phyloP scores from a whole-genome alignment of 2,113 vertebrate genomes.

The Rousettus leschenaultii region DNA sequence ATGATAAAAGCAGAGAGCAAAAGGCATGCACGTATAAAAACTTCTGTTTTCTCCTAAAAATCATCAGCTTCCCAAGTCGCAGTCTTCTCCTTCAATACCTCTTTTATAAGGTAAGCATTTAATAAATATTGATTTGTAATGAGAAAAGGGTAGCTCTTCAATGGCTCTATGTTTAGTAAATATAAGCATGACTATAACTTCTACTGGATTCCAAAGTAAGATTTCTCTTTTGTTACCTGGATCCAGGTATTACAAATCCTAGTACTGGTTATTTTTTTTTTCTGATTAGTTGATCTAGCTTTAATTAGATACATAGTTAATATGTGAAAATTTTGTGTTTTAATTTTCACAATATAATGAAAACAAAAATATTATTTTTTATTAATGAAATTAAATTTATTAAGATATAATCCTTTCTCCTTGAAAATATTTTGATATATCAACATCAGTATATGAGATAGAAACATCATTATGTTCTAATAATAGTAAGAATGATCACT shows the following conservation, averaged over 20 bases:
- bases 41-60: background rate
- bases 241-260: background rate
- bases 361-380: conserved; percentile 30
- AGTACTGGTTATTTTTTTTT: background rate
- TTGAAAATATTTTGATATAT: conserved; percentile 34
- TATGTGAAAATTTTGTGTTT: conserved; percentile 45
- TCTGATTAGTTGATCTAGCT: conserved; percentile 33
- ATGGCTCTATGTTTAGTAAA: background rate
- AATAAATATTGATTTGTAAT: background rate
- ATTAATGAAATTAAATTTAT: conserved; percentile 18
- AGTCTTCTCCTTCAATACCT: background rate
- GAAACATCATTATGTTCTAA: background rate
- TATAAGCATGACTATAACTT: background rate
- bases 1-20: background rate
- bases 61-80: background rate
- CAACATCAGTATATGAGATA: background rate
- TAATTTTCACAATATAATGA: conserved; percentile 36
- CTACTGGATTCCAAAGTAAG: background rate
- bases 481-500: background rate
- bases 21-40: background rate
- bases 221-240: background rate
- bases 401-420: background rate
- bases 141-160: background rate
- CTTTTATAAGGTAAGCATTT: background rate
- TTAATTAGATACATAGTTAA: conserved; percentile 50